Evolutionary conservation across 2,797 vertebrate species (phyloP), one percentile per base, ranked within the genome.

Genomic region (Cyclopterus lumpus): DNA sequence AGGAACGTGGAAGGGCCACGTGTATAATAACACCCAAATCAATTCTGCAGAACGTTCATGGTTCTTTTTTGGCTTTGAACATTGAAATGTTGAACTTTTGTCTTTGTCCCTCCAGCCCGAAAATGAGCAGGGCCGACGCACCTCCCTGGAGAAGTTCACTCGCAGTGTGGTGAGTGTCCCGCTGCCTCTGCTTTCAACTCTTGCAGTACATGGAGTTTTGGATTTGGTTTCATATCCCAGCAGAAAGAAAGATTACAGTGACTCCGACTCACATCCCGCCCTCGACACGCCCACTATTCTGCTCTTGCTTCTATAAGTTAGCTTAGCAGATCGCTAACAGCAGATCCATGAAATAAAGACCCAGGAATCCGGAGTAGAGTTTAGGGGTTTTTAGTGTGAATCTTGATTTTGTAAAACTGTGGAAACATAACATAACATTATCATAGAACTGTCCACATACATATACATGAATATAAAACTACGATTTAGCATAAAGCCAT

Each of bases 131-230:
- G 97, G 97, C 59, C 95, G 97, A 86, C 97, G 98, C 93, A 99
- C 98, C 78, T 99, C 98, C 81, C 95, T 99, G 97, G 98, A 99
- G 97, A 99, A 99, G 93, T 99, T 99, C 94, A 99, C 97, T 83
- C 97, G 97, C 93, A 99, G 97, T 0, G 93, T 99, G 97, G 98
- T 99, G 95, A 97, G 97, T 96, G 67, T 68, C 24, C 51, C 8
- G 0, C n/a, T 34, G 18, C 67, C 6, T 38, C 18, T 54, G 38
- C 16, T 49, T 67, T 68, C 34, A 14, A 49, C 53, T 58, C 40
- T n/a, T 40, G 38, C 48, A 71, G 1, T 18, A 4, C 44, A 30
- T 28, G 26, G 66, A 20, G 34, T 38, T 53, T 6, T 4, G 11
- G 3, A 18, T 22, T 36, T 58, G 40, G 22, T 9, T 26, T 44